Evolutionary conservation across 2,113 vertebrate species (phyloP).

Genomic region (Aegotheles bennettii): DNA sequence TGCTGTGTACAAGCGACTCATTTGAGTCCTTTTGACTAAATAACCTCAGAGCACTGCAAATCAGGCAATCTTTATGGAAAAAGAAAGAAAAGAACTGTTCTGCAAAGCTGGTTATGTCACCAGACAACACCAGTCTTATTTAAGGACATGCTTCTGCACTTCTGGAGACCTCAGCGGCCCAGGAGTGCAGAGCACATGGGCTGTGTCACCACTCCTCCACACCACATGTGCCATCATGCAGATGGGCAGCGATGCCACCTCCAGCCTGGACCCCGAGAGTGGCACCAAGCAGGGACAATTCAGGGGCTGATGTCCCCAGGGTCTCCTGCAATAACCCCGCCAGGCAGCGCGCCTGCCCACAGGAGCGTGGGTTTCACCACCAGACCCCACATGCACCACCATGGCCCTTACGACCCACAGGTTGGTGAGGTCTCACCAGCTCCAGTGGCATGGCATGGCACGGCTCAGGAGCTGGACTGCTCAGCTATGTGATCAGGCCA

Average conservation of each 20-base stretch:
- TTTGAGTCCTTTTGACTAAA: neutral
- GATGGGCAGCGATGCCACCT: neutral
- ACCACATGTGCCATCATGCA: rapidly evolving
- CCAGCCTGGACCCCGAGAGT: neutral
- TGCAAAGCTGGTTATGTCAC: neutral
- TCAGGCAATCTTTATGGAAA: neutral
- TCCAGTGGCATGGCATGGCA: no score
- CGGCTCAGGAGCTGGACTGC: neutral
- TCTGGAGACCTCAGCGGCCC: neutral
- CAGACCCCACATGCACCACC: neutral
- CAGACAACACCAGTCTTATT: neutral
- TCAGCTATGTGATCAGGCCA: conserved; percentile 39
- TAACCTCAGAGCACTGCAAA: neutral
- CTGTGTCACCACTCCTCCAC: neutral
- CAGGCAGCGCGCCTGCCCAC: rapidly evolving
- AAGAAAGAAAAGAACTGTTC: neutral
- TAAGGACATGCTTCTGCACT: neutral
- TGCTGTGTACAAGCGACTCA: neutral
- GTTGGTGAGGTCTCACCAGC: neutral
- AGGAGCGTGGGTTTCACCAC: rapidly evolving
- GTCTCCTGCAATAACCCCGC: neutral
- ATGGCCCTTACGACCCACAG: rapidly evolving
- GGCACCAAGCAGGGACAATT: rapidly evolving
- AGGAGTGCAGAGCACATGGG: neutral
- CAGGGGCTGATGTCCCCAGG: neutral